Percentiles rank a stretch among this genome's conserved stretches.
phyloP scores from a whole-genome alignment of 2,888 invertebrate genomes.

The Physocephala rufipes region DNA sequence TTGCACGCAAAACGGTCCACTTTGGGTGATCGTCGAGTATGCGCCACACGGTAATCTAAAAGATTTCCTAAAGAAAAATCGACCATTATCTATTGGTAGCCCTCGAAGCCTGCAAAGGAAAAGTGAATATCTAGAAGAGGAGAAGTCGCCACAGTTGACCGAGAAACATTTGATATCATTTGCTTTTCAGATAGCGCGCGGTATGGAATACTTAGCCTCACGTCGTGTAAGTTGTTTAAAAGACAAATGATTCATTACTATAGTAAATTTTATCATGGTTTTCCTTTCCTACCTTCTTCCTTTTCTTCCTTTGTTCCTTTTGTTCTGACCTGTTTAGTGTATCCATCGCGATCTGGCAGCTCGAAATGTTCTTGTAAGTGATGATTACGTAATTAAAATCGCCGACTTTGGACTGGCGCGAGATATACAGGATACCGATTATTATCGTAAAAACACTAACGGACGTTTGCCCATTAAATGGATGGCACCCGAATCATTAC shows the following conservation, averaged over 20 bases:
- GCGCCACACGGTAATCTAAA: slow-evolving; percentile 93
- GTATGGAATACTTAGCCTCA: slow-evolving; percentile 98
- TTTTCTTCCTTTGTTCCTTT: not conserved
- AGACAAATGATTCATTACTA: not conserved
- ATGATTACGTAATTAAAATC: slow-evolving; percentile 94
- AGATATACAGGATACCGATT: slow-evolving; percentile 93
- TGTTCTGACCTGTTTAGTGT: slow-evolving; percentile 73
- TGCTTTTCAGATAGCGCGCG: slow-evolving; percentile 95
- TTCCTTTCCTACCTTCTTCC: not conserved
- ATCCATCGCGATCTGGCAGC: slow-evolving; percentile 98
- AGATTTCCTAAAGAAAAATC: slow-evolving; percentile 89
- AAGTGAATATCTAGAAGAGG: slow-evolving; percentile 55
- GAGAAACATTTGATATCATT: slow-evolving; percentile 96
- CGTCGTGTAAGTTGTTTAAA: slow-evolving; percentile 69
- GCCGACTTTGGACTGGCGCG: slow-evolving; percentile 98
- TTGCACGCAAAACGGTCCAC: slow-evolving; percentile 91
- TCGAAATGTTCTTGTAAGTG: slow-evolving; percentile 94
- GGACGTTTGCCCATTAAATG: slow-evolving; percentile 97
- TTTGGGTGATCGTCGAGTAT: slow-evolving; percentile 89
- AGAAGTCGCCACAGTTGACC: slow-evolving; percentile 68
- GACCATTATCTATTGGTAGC: slow-evolving; percentile 50
- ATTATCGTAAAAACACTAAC: slow-evolving; percentile 95
- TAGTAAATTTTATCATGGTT: not conserved
- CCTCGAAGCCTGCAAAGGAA: slow-evolving; percentile 52
- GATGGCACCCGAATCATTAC: slow-evolving; percentile 99